A percentile compares a stretch with the other conserved stretches of the same genome.
phyloP scores from a whole-genome alignment of 2,113 vertebrate species.

The Herpailurus yagouaroundi region DNA sequence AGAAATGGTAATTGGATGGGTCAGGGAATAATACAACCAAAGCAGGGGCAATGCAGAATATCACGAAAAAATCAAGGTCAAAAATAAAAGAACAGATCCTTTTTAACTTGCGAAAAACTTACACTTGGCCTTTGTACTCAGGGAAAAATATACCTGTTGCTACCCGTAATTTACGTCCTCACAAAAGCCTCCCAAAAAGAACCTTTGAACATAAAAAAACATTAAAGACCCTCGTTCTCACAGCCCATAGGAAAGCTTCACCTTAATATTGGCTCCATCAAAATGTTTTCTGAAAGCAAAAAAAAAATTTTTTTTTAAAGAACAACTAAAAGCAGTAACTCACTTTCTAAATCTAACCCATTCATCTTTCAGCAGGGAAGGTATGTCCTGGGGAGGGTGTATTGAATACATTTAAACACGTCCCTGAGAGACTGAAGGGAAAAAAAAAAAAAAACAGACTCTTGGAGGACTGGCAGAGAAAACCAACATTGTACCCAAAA shows the following conservation, averaged over 20 bases:
- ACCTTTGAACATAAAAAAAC: constrained; percentile 77
- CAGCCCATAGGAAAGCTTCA: constrained; percentile 70
- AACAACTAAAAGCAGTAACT: constrained; percentile 65
- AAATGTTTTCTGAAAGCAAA: constrained; percentile 59
- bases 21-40: constrained; percentile 93
- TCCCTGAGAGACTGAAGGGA: constrained; percentile 76
- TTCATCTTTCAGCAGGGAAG: constrained; percentile 62
- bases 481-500: constrained; percentile 83
- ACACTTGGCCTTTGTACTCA: constrained; percentile 84
- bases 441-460: constrained; percentile 44
- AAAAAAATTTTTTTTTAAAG: constrained; percentile 15
- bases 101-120: constrained; percentile 85
- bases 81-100: constrained; percentile 83
- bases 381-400: constrained; percentile 31
- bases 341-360: constrained; percentile 71
- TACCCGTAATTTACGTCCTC: constrained; percentile 78
- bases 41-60: constrained; percentile 88
- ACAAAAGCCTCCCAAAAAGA: constrained; percentile 68
- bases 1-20: constrained; percentile 98
- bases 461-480: constrained; percentile 82
- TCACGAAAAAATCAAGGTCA: constrained; percentile 88
- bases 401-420: constrained; percentile 66
- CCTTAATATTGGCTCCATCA: constrained; percentile 73
- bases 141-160: constrained; percentile 85
- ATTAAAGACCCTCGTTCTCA: constrained; percentile 58